These are phyloP conservation scores for Sinohyriopsis cumingii DNA, from an alignment of 2,888 invertebrate genomes.

Conservation along the genomic window DNA sequence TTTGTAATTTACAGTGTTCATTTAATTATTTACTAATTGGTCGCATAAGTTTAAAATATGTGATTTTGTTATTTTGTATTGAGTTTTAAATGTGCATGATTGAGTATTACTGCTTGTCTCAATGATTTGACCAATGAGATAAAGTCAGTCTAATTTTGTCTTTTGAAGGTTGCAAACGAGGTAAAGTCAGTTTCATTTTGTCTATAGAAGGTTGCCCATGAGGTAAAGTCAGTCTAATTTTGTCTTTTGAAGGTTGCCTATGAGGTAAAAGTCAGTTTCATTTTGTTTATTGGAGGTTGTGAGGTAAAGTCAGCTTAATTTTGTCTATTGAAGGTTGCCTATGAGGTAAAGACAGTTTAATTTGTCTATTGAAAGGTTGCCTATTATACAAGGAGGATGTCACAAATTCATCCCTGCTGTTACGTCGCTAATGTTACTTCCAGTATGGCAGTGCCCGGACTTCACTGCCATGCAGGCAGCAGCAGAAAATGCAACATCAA, in stretches of 20 bases:
- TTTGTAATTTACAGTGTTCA: too few species aligned
- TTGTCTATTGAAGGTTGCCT: conserved; percentile 43
- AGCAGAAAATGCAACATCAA: conserved; percentile 5
- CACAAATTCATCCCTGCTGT: conserved; percentile 63
- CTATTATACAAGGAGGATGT: conserved; percentile 62
- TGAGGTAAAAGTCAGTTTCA: conserved; percentile 46
- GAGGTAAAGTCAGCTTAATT: neutral
- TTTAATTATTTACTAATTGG: too few species aligned
- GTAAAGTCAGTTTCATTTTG: too few species aligned
- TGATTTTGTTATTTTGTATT: too few species aligned
- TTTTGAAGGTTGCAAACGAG: too few species aligned
- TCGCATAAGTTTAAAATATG: too few species aligned
- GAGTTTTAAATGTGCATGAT: too few species aligned
- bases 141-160: neutral
- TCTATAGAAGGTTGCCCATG: too few species aligned
- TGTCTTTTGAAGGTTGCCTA: conserved; percentile 46
- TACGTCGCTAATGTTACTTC: conserved; percentile 53
- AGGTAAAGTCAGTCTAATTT: neutral
- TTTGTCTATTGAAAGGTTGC: conserved; percentile 44
- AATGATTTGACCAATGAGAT: too few species aligned
- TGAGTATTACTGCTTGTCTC: too few species aligned
- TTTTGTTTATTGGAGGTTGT: conserved; percentile 39
- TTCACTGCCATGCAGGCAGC: neutral
- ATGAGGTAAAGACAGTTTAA: conserved; percentile 47
- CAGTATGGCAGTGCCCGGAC: conserved; percentile 54